phyloP scores from a whole-genome alignment of 2,888 invertebrate genomes.

The Aspidiotus destructor region DNA sequence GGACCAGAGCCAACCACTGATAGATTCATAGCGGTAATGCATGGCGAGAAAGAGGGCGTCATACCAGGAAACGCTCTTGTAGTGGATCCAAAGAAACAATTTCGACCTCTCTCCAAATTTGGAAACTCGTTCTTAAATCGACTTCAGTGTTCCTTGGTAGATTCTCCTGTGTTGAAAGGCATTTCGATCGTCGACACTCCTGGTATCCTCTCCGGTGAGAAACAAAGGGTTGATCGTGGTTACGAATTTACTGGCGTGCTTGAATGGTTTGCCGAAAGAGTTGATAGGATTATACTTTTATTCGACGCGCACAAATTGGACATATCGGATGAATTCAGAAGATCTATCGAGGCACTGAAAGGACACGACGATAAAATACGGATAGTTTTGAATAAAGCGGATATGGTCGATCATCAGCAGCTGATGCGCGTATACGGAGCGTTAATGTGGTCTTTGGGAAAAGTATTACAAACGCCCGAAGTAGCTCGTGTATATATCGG shows the following conservation, averaged over 20 bases:
- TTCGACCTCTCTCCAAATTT: constrained; percentile 52
- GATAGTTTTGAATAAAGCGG: constrained; percentile 57
- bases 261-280: constrained; percentile 59
- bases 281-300: constrained; percentile 54
- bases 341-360: constrained; percentile 53
- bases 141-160: constrained; percentile 53
- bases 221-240: constrained; percentile 54
- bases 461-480: constrained; percentile 57
- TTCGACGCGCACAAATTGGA: constrained; percentile 61
- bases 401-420: constrained; percentile 58
- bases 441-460: constrained; percentile 60
- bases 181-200: constrained; percentile 56
- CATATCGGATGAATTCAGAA: constrained; percentile 56
- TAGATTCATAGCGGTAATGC: constrained; percentile 54
- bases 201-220: constrained; percentile 52
- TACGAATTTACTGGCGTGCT: constrained; percentile 57
- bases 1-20: constrained; percentile 59
- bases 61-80: constrained; percentile 57
- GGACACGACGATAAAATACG: constrained; percentile 54
- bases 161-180: constrained; percentile 51
- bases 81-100: constrained; percentile 55
- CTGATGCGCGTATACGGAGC: constrained; percentile 58
- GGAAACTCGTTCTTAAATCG: constrained; percentile 57
- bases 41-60: constrained; percentile 45
- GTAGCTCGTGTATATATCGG: constrained; percentile 59